phyloP scores from a whole-genome alignment of 2,888 invertebrate genomes.

The Podotricha telesiphe region DNA sequence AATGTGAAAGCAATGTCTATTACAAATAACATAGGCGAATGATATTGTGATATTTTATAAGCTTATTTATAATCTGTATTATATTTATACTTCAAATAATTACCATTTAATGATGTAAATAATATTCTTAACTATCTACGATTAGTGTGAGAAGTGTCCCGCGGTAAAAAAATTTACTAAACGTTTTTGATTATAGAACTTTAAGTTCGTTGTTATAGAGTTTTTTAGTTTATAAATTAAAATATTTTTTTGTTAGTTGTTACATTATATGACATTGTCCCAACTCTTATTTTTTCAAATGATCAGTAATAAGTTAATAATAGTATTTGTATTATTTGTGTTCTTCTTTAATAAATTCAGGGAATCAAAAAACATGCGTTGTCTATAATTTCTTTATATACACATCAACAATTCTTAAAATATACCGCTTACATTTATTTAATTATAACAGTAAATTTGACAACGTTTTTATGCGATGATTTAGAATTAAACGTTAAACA shows the following conservation, averaged over 20 bases:
- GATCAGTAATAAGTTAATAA: slow-evolving; percentile 4
- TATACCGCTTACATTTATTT: slow-evolving; percentile 52
- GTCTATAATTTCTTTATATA: slow-evolving; percentile 65
- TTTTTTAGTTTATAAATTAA: not conserved
- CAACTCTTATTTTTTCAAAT: slow-evolving; percentile 31
- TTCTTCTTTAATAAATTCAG: slow-evolving; percentile 43
- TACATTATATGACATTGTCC: too few species aligned
- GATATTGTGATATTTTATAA: slow-evolving; percentile 42
- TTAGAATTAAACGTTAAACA: slow-evolving; percentile 23
- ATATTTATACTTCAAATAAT: slow-evolving; percentile 15
- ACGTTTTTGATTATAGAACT: not conserved
- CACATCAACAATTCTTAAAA: slow-evolving; percentile 71
- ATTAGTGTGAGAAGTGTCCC: not conserved
- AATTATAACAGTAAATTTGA: slow-evolving; percentile 49
- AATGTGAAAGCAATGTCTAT: not conserved
- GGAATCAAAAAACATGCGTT: slow-evolving; percentile 55
- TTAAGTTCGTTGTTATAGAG: slow-evolving; percentile 1
- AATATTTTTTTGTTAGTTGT: not conserved
- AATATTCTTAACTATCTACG: not conserved
- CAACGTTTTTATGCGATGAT: slow-evolving; percentile 43
- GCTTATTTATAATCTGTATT: slow-evolving; percentile 29
- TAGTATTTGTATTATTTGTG: slow-evolving; percentile 37
- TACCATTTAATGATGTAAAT: slow-evolving; percentile 28
- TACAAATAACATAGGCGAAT: slow-evolving; percentile 32
- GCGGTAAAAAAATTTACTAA: not conserved